Conservation (phyloP, 1,140 invertebrate species). For the Aplysia californica region DNA sequence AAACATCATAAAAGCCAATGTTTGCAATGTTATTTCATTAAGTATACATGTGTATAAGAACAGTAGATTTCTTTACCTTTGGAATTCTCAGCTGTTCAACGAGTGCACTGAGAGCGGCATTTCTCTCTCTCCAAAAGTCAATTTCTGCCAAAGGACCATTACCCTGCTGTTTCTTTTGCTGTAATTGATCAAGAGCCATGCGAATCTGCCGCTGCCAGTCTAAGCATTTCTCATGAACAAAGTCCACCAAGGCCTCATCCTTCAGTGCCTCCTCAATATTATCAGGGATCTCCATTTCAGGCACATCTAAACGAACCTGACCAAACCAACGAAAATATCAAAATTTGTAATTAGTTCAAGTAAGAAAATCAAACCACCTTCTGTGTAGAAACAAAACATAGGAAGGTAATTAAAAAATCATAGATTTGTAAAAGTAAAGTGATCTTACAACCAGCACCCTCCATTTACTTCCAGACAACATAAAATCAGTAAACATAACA, state of each 20-base stretch:
- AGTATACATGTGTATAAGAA: background rate
- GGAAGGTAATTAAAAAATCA: no score
- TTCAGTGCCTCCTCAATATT: constrained; percentile 60
- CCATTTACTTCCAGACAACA: no score
- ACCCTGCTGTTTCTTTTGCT: constrained; percentile 71
- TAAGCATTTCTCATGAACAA: constrained; percentile 57
- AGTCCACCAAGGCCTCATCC: constrained; percentile 59
- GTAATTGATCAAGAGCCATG: constrained; percentile 59
- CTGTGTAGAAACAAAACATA: no score
- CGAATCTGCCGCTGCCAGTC: constrained; percentile 66
- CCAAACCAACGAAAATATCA: background rate
- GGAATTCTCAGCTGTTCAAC: constrained; percentile 84
- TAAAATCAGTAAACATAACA: no score
- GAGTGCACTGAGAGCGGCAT: constrained; percentile 79
- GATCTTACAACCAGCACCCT: no score
- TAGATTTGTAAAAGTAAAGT: no score
- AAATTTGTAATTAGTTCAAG: no score
- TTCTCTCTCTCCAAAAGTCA: constrained; percentile 83
- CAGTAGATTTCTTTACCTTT: constrained; percentile 68
- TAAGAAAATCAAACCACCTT: no score
- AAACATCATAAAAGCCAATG: background rate
- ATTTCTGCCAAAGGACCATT: constrained; percentile 85
- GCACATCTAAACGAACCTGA: constrained; percentile 60
- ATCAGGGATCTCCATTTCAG: constrained; percentile 60
- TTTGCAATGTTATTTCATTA: background rate